Evolutionary conservation across 2,113 vertebrate species (phyloP).

Genomic region (Apteryx mantelli): DNA sequence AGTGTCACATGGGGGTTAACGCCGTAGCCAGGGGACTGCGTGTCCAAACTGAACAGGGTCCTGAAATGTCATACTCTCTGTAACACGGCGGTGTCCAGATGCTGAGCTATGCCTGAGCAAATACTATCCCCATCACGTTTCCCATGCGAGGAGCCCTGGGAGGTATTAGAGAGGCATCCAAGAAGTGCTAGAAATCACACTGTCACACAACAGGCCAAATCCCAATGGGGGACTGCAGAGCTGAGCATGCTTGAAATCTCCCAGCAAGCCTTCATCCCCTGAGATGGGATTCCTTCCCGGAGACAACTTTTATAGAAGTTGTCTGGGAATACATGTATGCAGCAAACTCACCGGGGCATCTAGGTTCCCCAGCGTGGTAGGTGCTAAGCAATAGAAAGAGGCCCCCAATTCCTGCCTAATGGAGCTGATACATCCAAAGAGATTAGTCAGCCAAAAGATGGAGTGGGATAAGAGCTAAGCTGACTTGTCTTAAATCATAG

Average conservation of each 20-base stretch:
- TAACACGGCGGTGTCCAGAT: not conserved
- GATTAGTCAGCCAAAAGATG: not conserved
- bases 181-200: not conserved
- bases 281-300: not conserved
- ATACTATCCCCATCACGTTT: not conserved
- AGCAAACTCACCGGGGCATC: not conserved
- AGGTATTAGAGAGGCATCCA: not conserved
- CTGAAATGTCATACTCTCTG: not conserved
- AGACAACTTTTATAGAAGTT: not conserved
- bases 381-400: not conserved
- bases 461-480: not conserved
- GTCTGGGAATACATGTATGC: not conserved
- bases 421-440: not conserved
- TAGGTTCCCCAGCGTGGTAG: too few species aligned
- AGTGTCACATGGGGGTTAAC: not conserved
- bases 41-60: not conserved
- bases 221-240: not conserved
- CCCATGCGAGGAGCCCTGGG: not conserved
- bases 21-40: not conserved
- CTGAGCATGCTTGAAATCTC: not conserved
- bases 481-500: not conserved
- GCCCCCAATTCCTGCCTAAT: not conserved
- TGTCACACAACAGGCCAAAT: not conserved
- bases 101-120: not conserved
- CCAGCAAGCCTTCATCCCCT: not conserved